Percentiles rank a stretch among this genome's conserved stretches.
These are phyloP conservation scores for Thamnaconus septentrionalis DNA, from an alignment of 2,113 vertebrate species.

Conservation along the genomic window DNA sequence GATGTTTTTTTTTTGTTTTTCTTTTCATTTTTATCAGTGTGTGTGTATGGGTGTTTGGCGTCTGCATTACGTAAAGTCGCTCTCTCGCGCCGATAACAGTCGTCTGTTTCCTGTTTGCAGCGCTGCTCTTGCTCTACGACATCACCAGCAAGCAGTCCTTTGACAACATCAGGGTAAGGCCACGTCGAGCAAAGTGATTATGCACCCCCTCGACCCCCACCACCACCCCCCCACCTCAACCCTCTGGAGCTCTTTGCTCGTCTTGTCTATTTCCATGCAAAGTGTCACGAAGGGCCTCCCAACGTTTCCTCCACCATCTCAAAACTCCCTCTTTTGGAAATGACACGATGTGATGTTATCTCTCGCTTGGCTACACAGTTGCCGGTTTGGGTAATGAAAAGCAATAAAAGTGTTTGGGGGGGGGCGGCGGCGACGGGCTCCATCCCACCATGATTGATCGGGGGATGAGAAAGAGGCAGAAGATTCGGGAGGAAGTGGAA, in stretches of 20 bases:
- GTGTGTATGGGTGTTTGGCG: slow-evolving; percentile 10
- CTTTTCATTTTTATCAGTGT: slow-evolving; percentile 7
- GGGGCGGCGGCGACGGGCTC: slow-evolving; percentile 24
- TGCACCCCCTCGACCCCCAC: not conserved
- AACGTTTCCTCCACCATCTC: slow-evolving; percentile 20
- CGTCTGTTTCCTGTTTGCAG: slow-evolving; percentile 69
- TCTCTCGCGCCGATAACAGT: slow-evolving; percentile 10
- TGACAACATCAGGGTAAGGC: slow-evolving; percentile 92
- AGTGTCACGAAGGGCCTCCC: slow-evolving; percentile 3
- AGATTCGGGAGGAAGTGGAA: not conserved
- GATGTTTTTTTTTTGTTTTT: slow-evolving; percentile 12
- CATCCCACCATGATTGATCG: slow-evolving; percentile 42
- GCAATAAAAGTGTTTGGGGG: slow-evolving; percentile 51
- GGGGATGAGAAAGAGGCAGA: not conserved
- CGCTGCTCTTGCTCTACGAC: slow-evolving; percentile 93
- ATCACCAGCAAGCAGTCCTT: slow-evolving; percentile 95
- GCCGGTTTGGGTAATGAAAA: slow-evolving; percentile 53
- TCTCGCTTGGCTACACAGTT: slow-evolving; percentile 13
- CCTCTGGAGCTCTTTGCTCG: too few species aligned
- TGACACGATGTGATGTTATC: slow-evolving; percentile 39
- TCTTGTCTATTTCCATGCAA: too few species aligned
- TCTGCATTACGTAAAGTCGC: slow-evolving; percentile 12
- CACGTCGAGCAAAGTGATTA: slow-evolving; percentile 8
- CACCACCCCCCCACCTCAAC: too few species aligned
- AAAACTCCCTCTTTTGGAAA: slow-evolving; percentile 22